Percentiles rank a stretch among this genome's conserved stretches.
Conservation (phyloP, 2,113 vertebrate species). For the Spheniscus mendiculus region DNA sequence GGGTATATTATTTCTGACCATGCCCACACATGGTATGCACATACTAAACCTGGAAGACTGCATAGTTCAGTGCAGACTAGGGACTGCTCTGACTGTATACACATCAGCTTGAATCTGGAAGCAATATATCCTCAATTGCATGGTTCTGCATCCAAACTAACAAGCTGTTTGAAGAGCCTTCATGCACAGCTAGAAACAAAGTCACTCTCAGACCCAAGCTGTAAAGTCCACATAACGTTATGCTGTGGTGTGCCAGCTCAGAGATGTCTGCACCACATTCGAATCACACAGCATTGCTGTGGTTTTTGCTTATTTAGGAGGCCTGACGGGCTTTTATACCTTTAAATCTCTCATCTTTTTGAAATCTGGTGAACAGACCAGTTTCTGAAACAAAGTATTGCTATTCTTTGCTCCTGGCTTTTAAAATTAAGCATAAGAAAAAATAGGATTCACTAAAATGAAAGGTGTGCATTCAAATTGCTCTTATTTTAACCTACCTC, state of each 20-base stretch:
- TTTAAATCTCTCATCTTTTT: not conserved
- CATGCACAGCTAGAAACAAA: not conserved
- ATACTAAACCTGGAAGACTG: not conserved
- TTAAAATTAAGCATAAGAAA: not conserved
- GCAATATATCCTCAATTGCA: not conserved
- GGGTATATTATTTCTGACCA: not conserved
- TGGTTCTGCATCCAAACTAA: not conserved
- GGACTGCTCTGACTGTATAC: not conserved
- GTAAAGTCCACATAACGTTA: not conserved
- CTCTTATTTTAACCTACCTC: not conserved
- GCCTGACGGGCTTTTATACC: not conserved
- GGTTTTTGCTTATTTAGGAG: not conserved
- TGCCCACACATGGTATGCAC: not conserved
- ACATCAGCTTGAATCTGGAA: not conserved
- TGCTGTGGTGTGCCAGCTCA: not conserved
- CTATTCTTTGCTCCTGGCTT: not conserved
- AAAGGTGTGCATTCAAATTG: not conserved
- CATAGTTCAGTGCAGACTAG: not conserved
- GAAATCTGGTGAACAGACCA: not conserved
- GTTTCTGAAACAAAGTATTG: not conserved
- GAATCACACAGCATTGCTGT: not conserved
- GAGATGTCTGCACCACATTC: not conserved
- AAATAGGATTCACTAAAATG: not conserved
- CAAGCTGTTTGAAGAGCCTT: not conserved
- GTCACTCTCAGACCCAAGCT: not conserved